Percentiles rank a stretch among this genome's conserved stretches.
Evolutionary conservation across 2,888 invertebrate genomes (phyloP).

Genomic region (Spicauda simplicius): DNA sequence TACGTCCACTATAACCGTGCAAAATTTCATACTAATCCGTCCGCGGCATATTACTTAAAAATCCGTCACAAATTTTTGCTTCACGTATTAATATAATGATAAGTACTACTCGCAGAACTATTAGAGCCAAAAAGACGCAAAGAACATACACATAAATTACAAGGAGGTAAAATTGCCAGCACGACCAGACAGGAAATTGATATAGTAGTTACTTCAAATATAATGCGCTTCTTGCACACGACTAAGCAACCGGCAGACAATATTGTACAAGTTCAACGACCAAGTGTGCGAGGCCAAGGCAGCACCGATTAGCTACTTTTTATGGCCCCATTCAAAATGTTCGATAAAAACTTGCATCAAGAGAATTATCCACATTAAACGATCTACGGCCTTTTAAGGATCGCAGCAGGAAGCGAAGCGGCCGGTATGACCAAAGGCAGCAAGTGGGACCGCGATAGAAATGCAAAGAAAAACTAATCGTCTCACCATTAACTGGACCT

Average conservation of each 20-base stretch:
- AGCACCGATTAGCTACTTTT: slow-evolving; percentile 56
- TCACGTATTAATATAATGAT: too few species aligned
- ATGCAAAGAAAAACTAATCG: slow-evolving; percentile 61
- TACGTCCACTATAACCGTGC: too few species aligned
- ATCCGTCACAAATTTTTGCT: too few species aligned
- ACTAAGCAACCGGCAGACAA: slow-evolving; percentile 28
- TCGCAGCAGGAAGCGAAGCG: slow-evolving; percentile 66
- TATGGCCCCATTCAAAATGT: slow-evolving; percentile 52
- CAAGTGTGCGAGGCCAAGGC: slow-evolving; percentile 43
- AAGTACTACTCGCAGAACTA: neutral
- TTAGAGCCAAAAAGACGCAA: slow-evolving; percentile 4
- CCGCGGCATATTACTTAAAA: too few species aligned
- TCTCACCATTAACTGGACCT: slow-evolving; percentile 62
- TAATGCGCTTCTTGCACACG: slow-evolving; percentile 27
- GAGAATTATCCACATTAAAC: slow-evolving; percentile 65
- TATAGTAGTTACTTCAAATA: slow-evolving; percentile 27
- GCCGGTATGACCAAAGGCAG: slow-evolving; percentile 56
- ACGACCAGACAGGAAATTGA: slow-evolving; percentile 24
- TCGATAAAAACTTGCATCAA: slow-evolving; percentile 60
- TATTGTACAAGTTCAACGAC: slow-evolving; percentile 55
- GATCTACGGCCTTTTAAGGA: slow-evolving; percentile 68
- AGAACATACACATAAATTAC: slow-evolving; percentile 14
- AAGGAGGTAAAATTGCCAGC: slow-evolving; percentile 7
- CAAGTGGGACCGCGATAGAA: slow-evolving; percentile 51
- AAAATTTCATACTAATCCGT: too few species aligned